Conservation (phyloP, 2,113 vertebrate genomes). For the Dasypus novemcinctus region DNA sequence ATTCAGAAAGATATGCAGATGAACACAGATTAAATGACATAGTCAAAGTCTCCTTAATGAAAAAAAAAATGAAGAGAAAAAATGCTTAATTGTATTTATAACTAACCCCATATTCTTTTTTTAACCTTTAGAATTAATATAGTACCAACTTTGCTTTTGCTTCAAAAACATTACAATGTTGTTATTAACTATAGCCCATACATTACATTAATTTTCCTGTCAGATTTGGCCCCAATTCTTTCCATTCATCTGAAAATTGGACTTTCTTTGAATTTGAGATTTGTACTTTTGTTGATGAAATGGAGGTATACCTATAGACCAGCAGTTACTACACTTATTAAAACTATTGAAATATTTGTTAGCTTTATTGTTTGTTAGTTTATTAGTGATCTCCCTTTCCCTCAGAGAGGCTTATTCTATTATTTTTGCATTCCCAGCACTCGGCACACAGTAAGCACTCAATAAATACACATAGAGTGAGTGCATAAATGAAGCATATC, state of each 20-base stretch:
- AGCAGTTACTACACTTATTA: not conserved
- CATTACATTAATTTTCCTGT: not conserved
- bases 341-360: not conserved
- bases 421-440: not conserved
- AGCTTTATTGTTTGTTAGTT: conserved; percentile 10
- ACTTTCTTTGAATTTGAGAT: not conserved
- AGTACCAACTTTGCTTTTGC: too few relatives aligned
- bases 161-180: too few relatives aligned
- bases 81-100: too few relatives aligned
- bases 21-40: too few relatives aligned
- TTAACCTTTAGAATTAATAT: too few relatives aligned
- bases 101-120: too few relatives aligned
- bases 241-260: conserved; percentile 30
- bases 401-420: not conserved
- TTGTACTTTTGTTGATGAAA: not conserved
- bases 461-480: not conserved
- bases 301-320: not conserved
- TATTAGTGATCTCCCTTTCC: not conserved
- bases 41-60: too few relatives aligned
- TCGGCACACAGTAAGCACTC: not conserved
- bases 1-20: too few relatives aligned
- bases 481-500: not conserved
- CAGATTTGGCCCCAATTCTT: not conserved
- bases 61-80: too few relatives aligned
- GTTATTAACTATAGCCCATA: too few relatives aligned